Percentiles rank a stretch among this genome's conserved stretches.
Conservation (phyloP, 53 echinoderm and acorn worm genomes). For the Holothuria scabra region DNA sequence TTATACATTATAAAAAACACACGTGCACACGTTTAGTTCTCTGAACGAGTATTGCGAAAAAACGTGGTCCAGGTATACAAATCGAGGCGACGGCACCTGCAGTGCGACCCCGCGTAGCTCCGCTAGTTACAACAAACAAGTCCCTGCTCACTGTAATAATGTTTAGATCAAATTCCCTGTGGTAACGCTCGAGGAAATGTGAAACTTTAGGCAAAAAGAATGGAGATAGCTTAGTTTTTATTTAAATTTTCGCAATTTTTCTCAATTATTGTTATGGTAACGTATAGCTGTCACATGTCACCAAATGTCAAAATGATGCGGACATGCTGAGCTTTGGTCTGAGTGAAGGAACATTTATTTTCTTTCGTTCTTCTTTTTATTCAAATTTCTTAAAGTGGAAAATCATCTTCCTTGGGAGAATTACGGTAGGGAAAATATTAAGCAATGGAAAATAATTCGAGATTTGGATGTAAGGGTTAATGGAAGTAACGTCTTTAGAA, state of each 20-base stretch:
- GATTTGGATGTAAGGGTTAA: too few species aligned
- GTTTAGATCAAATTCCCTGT: slow-evolving; percentile 6
- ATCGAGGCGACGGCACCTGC: slow-evolving; percentile 32
- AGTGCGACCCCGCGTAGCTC: slow-evolving; percentile 28
- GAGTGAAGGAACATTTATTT: too few species aligned
- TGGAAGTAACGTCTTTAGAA: neutral
- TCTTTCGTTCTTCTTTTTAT: too few species aligned
- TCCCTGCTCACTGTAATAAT: neutral
- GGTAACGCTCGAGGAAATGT: slow-evolving; percentile 19
- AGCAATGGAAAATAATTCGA: neutral
- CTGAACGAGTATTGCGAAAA: too few species aligned
- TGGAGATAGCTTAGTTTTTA: neutral
- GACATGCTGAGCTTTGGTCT: too few species aligned
- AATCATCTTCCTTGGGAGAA: neutral
- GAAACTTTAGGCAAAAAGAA: neutral
- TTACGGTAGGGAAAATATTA: neutral
- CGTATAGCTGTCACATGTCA: too few species aligned
- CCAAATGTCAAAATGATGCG: too few species aligned
- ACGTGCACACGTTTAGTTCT: too few species aligned
- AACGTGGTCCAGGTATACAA: slow-evolving; percentile 3
- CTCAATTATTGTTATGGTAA: too few species aligned
- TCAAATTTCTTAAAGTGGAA: neutral
- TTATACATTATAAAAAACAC: too few species aligned
- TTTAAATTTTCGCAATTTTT: too few species aligned
- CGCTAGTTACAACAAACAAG: slow-evolving; percentile 41